Evolutionary conservation across 1,140 invertebrate species (phyloP), one percentile per base, ranked within the genome.

Genomic region (Drosophila lowei): DNA sequence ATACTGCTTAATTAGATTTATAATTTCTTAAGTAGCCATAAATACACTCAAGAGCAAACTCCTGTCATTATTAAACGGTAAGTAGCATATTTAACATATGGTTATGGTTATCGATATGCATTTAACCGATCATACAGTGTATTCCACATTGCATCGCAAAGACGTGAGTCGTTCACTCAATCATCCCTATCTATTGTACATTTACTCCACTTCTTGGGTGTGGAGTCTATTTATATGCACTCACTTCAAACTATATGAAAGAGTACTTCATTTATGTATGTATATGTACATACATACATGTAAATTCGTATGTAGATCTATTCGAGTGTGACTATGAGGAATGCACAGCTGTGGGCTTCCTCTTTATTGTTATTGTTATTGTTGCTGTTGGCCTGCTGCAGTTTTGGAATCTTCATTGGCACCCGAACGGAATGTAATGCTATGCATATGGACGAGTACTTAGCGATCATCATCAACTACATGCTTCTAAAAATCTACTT

Each of bases 371-470:
- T 71, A 63, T 63, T 68, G 46, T 60, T 71, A 62, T 73, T 43
- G 55, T 34, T 49, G 30, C 23, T 43, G 16, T n/a, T n/a, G 16
- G 58, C 42, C 41, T 52, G 44, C 30, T 47, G 50, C 43, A 47
- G 46, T 55, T 73, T 67, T 50, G 54, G 59, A 73, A 66, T 79
- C 64, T 84, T 74, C 52, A 70, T 62, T 61, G 71, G 74, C 79
- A 83, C 73, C 77, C 78, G 74, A 61, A 50, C 25, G 41, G 52
- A 65, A 68, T 63, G 57, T 41, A 34, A 30, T 28, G 23, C 21
- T 41, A 34, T n/a, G 9, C 18, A 5, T 25, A 25, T 25, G 23
- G 23, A 3, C 23, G 23, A 25, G 23, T 25, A 5, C 23, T 5
- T 25, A 25, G 23, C 23, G 23, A 25, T 25, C 23, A 25, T 25